Evolutionary conservation across 2,113 vertebrate genomes (phyloP).

Genomic region (Pelecanus crispus): DNA sequence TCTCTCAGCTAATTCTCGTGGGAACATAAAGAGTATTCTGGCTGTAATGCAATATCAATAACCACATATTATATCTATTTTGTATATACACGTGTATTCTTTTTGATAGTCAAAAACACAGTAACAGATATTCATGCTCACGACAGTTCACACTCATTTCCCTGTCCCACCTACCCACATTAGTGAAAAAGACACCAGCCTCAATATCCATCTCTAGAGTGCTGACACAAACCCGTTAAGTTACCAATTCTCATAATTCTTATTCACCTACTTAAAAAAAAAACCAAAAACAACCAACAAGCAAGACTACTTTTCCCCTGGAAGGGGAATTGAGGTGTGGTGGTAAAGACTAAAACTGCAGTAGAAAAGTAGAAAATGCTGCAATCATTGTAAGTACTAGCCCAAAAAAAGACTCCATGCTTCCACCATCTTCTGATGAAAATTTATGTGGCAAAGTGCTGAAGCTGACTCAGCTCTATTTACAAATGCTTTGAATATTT

Average conservation of each 20-base stretch:
- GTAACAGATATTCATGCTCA: neutral
- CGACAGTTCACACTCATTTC: neutral
- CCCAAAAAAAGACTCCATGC: neutral
- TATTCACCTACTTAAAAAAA: neutral
- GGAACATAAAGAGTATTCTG: neutral
- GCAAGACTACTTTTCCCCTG: neutral
- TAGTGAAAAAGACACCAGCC: neutral
- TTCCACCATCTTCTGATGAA: neutral
- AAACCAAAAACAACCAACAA: no score
- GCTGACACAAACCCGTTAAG: neutral
- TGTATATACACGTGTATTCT: neutral
- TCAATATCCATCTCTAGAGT: neutral
- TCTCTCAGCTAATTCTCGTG: neutral
- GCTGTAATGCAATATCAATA: neutral
- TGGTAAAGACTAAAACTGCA: neutral
- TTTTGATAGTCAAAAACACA: neutral
- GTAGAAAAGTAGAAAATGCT: neutral
- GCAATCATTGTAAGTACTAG: neutral
- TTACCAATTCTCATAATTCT: neutral
- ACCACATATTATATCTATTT: neutral
- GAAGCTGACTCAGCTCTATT: neutral
- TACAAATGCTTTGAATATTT: neutral
- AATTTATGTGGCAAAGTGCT: neutral
- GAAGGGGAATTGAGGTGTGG: neutral
- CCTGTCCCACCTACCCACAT: neutral